Evolutionary conservation across 1,140 invertebrate species (phyloP), one percentile per base, ranked within the genome.

Genomic region (Euborellia annulipes): DNA sequence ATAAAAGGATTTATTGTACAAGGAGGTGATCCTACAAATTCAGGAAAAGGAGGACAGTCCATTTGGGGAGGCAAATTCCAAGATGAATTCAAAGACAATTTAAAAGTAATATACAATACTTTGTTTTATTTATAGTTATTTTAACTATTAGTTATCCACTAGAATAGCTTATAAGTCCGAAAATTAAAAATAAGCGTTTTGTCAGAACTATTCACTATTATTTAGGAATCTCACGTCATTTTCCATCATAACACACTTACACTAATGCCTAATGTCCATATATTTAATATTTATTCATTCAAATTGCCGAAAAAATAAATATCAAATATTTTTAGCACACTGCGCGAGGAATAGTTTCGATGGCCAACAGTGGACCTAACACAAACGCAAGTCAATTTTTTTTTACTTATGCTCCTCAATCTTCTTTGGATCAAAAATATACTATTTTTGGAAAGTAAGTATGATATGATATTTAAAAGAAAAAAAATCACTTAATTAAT

Each of bases 301-400:
- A 14, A 34, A 22, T 43, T 13, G 50, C 9, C 19, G 1, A 16
- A 34, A 38, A 42, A 20, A 23, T 8, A n/a, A 16, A 9, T 36
- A 47, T 39, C 37, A 54, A 55, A 20, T 46, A 54, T 57, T 70
- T 71, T 3, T 55, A 85, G 81, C 92, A 96, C 58, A 84, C 75
- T 58, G 66, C 73, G 6, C 71, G 91, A 58, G 94, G 94, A 2
- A 80, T 87, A 38, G 66, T 98, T 1, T 96, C 91, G 11, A 96
- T 98, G 92, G 94, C 94, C n/a, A 98, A 95, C 59, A 96, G 89
- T 70, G 93, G 93, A 16, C 89, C 91, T 11, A 94, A 98, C 61
- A 88, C 88, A n/a, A 98, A 98, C 73, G 85, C 79, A n/a, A 93
- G 89, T 56, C 94, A 98, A 63, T 98, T 98, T 66, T 98, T 97